Conservation (phyloP, 2,888 invertebrate genomes). For the Cataglyphis livida region DNA sequence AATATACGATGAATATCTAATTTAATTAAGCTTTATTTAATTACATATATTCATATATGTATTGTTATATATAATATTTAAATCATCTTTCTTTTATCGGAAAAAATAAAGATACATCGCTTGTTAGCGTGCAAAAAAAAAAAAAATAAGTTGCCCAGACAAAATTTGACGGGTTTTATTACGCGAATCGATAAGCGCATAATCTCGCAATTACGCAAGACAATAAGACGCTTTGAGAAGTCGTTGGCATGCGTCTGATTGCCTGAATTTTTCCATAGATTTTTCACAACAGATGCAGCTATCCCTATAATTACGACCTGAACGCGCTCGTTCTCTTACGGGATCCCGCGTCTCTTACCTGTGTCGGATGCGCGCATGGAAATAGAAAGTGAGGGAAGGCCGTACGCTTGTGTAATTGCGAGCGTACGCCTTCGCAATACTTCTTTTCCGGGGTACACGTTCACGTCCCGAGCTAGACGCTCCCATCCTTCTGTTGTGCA, state of each 20-base stretch:
- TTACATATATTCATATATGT: neutral
- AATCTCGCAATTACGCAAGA: slow-evolving; percentile 66
- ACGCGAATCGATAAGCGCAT: slow-evolving; percentile 65
- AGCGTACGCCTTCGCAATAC: slow-evolving; percentile 64
- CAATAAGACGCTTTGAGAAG: slow-evolving; percentile 21
- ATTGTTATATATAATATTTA: neutral
- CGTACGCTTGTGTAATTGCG: slow-evolving; percentile 73
- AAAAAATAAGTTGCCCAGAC: slow-evolving; percentile 35
- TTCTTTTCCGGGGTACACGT: slow-evolving; percentile 70
- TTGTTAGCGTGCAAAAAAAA: neutral
- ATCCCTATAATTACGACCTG: slow-evolving; percentile 73
- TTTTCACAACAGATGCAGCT: slow-evolving; percentile 68
- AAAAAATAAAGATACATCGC: neutral
- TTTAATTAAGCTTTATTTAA: neutral
- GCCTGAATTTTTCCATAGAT: slow-evolving; percentile 35
- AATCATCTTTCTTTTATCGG: neutral
- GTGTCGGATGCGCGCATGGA: slow-evolving; percentile 77
- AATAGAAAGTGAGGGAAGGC: slow-evolving; percentile 82
- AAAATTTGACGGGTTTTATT: slow-evolving; percentile 62
- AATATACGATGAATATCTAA: neutral
- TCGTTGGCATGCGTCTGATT: slow-evolving; percentile 19
- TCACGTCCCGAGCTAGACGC: slow-evolving; percentile 16
- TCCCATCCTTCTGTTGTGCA: slow-evolving; percentile 7
- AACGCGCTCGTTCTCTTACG: slow-evolving; percentile 55
- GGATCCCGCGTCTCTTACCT: slow-evolving; percentile 64